These are phyloP conservation scores for Theonella swinhoei DNA, from an alignment of 37 sponge, comb jelly and placozoan genomes.

Conservation along the genomic window DNA sequence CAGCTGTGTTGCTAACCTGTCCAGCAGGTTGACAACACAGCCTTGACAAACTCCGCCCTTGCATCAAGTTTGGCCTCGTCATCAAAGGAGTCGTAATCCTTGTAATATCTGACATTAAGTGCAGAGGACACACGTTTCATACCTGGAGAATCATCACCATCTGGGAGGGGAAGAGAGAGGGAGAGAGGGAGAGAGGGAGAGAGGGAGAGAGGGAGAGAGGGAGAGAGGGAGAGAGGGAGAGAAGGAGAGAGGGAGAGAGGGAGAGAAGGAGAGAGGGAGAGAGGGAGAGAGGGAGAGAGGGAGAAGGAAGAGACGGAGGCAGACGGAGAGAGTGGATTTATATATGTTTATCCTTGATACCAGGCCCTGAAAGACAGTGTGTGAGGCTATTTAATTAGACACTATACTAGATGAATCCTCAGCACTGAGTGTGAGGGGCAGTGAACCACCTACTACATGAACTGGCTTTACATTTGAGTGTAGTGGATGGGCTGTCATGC, in stretches of 20 bases:
- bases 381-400: too few species aligned
- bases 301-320: neutral
- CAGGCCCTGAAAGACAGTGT: too few species aligned
- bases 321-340: neutral
- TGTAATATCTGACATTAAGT: too few species aligned
- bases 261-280: neutral
- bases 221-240: neutral
- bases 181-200: neutral
- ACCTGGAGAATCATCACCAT: neutral
- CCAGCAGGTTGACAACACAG: conserved; percentile 60
- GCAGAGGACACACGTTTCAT: neutral
- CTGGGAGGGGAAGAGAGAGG: neutral
- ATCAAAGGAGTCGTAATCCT: too few species aligned
- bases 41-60: too few species aligned
- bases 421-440: too few species aligned
- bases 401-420: too few species aligned
- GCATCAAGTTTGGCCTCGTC: too few species aligned
- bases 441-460: too few species aligned
- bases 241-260: neutral
- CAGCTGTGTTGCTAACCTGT: conserved; percentile 61
- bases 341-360: too few species aligned
- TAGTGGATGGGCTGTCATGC: too few species aligned
- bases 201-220: neutral
- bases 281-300: neutral
- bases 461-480: too few species aligned